Evolutionary conservation across 2,113 vertebrate species (phyloP).

Genomic region (Pedionomus torquatus): DNA sequence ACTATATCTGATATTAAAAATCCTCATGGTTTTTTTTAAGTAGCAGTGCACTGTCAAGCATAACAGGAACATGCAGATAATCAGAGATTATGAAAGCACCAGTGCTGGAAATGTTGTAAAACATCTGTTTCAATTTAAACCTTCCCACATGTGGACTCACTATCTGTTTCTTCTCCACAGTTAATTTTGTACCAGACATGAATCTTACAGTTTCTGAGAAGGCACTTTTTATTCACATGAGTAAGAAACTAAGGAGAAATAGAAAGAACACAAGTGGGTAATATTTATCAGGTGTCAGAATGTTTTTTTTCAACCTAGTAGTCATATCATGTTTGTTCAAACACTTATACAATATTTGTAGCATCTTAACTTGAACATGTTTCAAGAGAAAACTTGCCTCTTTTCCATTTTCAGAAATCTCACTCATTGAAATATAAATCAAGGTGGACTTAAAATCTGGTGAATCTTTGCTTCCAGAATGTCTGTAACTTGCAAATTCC

Average conservation of each 20-base stretch:
- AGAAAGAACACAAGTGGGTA: not conserved
- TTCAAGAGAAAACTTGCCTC: not conserved
- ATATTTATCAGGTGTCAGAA: not conserved
- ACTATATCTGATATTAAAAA: not conserved
- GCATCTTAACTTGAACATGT: not conserved
- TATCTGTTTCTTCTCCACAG: not conserved
- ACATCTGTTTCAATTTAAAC: not conserved
- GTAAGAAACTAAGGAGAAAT: not conserved
- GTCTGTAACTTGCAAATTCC: not conserved
- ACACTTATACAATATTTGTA: fast-evolving
- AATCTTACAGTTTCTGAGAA: not conserved
- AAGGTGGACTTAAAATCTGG: not conserved
- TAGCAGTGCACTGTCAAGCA: not conserved
- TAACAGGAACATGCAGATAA: not conserved
- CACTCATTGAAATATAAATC: not conserved
- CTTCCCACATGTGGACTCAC: not conserved
- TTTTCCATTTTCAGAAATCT: not conserved
- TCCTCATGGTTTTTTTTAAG: not conserved
- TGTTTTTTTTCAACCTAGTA: not conserved
- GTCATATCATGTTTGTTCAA: not conserved
- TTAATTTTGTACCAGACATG: not conserved
- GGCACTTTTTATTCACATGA: not conserved
- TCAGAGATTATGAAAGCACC: not conserved
- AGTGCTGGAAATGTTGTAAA: not conserved
- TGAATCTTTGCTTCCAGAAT: not conserved